Conservation (phyloP, 2,888 invertebrate species). For the Amphiduros pacificus region DNA sequence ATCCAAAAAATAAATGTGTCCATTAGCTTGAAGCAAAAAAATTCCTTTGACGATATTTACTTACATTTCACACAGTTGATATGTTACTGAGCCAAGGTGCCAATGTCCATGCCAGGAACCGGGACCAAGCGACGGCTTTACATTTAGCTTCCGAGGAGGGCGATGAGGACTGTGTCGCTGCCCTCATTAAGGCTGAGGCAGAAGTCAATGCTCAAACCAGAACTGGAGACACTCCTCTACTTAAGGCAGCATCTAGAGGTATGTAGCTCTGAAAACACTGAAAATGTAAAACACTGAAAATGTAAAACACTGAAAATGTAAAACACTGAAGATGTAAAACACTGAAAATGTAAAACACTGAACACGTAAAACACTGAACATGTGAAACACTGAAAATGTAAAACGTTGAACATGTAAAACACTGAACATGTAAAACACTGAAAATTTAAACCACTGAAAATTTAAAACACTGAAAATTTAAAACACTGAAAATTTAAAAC, state of each 20-base stretch:
- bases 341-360: too few species aligned
- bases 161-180: constrained; percentile 30
- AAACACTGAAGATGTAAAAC: too few species aligned
- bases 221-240: constrained; percentile 38
- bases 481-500: too few species aligned
- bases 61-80: neutral
- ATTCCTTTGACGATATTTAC: neutral
- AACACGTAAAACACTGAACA: too few species aligned
- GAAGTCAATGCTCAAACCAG: constrained; percentile 34
- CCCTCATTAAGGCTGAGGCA: constrained; percentile 37
- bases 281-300: neutral
- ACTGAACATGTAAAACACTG: too few species aligned
- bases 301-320: neutral
- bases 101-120: constrained; percentile 2
- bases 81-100: constrained; percentile 9
- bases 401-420: too few species aligned
- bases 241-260: constrained; percentile 36
- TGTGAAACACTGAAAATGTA: too few species aligned
- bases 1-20: too few species aligned
- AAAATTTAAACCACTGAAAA: too few species aligned
- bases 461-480: too few species aligned
- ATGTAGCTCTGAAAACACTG: neutral
- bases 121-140: constrained; percentile 38
- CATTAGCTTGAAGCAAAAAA: too few species aligned
- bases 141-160: constrained; percentile 42